Evolutionary conservation across 2,113 vertebrate species (phyloP), one percentile per base, ranked within the genome.

Genomic region (Paratilapia polleni): DNA sequence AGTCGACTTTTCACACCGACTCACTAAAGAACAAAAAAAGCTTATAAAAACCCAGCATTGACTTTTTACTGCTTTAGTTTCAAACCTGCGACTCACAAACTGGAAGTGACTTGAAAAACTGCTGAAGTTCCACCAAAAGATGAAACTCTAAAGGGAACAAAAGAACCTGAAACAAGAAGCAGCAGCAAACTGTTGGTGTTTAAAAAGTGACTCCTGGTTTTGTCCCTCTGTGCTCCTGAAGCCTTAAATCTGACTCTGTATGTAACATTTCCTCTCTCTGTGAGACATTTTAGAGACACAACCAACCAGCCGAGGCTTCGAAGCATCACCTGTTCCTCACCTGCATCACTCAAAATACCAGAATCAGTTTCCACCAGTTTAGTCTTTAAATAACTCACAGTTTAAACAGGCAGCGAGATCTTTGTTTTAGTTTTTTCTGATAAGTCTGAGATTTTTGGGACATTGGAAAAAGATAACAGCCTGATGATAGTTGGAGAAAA

Each of bases 201-300:
- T 20, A 3, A n/a, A 63, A 22, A 34, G 60, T 64, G 74, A 59
- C 56, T 43, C 22, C 74, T 24, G 6, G 68, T 31, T 73, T 26
- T 70, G 54, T 73, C 59, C 63, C 60, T 54, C 8, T 68, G 62
- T 63, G 81, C 84, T 89, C 83, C 86, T 19, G 52, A 90, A 89
- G 91, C 91, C 87, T 92, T 89, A 90, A 90, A 85, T 74, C 73
- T 75, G 66, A 64, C 84, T n/a, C n/a, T 62, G 20, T 56, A 7
- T 28, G 54, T 61, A 28, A 66, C 68, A 34, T 31, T 79, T 43
- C 9, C 34, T 58, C 24, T 73, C 31, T 73, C 41, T n/a, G 43
- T 60, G 26, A 57, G 3, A 38, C 19, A 4, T 52, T 31, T 31
- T 47, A 47, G 68, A 73, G 11, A 73, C 47, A 54, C 49, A 17